These are phyloP conservation scores for Xestobium rufovillosum DNA, from an alignment of 2,888 invertebrate species.

Conservation along the genomic window DNA sequence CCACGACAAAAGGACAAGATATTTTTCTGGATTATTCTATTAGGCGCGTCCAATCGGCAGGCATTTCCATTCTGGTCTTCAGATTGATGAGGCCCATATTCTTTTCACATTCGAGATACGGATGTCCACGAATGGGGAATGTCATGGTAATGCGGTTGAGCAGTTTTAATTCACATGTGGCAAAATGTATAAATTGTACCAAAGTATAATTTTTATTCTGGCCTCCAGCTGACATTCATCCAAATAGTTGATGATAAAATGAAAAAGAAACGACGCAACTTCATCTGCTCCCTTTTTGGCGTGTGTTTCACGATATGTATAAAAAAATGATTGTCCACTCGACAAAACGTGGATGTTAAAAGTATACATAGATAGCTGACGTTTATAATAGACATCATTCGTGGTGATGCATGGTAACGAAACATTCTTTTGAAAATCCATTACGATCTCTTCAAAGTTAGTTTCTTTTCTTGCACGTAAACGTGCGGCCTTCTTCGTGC, in stretches of 20 bases:
- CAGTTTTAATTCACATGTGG: too few relatives aligned
- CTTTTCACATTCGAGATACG: too few relatives aligned
- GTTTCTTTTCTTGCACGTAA: too few relatives aligned
- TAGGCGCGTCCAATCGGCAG: too few relatives aligned
- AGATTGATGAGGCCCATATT: too few relatives aligned
- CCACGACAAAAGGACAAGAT: too few relatives aligned
- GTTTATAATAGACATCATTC: conserved; percentile 24
- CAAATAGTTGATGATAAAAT: conserved; percentile 21
- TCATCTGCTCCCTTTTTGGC: conserved; percentile 25
- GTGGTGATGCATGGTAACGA: conserved; percentile 24
- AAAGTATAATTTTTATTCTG: conserved; percentile 31
- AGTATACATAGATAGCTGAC: conserved; percentile 23
- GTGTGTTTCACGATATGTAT: conserved; percentile 24
- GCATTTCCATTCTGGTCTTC: too few relatives aligned
- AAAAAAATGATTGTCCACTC: conserved; percentile 22
- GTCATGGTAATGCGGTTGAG: too few relatives aligned
- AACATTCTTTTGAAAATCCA: conserved; percentile 22
- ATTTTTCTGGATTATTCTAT: too few relatives aligned
- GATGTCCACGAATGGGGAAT: too few relatives aligned
- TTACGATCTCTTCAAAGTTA: too few relatives aligned
- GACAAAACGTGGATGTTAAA: conserved; percentile 26
- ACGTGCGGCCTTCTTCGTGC: too few relatives aligned
- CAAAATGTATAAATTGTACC: conserved; percentile 25
- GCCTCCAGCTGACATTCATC: conserved; percentile 26
- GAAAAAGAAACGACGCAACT: conserved; percentile 21